Base-by-base conservation (phyloP, 2,113 vertebrate species). In the Calonectris borealis region DNA sequence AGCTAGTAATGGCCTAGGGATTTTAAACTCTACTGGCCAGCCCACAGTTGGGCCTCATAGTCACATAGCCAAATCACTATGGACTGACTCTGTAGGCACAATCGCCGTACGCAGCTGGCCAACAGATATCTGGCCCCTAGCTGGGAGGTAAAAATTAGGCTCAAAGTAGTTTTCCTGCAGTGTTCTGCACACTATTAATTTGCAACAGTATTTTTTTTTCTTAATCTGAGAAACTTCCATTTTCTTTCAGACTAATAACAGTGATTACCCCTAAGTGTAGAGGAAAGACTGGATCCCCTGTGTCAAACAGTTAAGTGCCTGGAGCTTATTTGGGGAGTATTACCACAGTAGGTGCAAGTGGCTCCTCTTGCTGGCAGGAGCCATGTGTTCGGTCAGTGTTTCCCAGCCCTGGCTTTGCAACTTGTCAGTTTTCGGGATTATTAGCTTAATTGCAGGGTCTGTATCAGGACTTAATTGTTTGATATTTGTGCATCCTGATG, bases 161-260 rank as follows among this genome's bases (percentile, higher is more conserved):
- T 93, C 49, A 64, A 57, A 96, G 76, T 95, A 88, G 78, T 49
- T 46, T 90, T 78, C 91, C 86, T 72, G 77, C 29, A 3, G 89
- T 71, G 85, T 79, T 89, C 88, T 96, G 80, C 83, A 83, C 7
- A 7, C 51, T 55, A 36, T 78, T 91, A 82, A 54, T 94, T 96
- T 24, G 29, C 57, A 73, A 54, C 29, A 58, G n/a, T 82, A 86
- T 90, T 57, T 76, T 36, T 25, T 61, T 17, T 15, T 15, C 48
- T 76, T 48, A 27, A 68, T 82, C 51, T 86, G 72, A 76, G 78
- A 38, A 93, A 71, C 75, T 93, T 79, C 34, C 14, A 48, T 90
- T 91, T 88, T 26, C 66, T 73, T 95, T 78, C 85, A 79, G 90
- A 10, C 19, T 80, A 90, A 12, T 71, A 65, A 36, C 10, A 49